Evolutionary conservation across 2,888 invertebrate species (phyloP).

Genomic region (Oligia fasciuncula): DNA sequence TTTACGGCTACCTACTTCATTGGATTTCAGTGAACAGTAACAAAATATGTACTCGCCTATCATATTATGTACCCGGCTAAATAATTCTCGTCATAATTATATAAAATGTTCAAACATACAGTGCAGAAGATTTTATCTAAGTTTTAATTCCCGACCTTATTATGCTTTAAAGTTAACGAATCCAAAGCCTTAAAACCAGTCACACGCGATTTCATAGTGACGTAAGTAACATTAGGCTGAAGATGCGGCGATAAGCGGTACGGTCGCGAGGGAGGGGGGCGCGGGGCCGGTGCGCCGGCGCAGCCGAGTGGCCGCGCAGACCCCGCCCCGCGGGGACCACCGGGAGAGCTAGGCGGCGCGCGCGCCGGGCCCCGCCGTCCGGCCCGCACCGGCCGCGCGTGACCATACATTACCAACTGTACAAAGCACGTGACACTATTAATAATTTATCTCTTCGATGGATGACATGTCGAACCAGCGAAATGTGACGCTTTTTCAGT

Average conservation of each 20-base stretch:
- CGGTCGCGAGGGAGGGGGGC: constrained; percentile 73
- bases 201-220: constrained; percentile 79
- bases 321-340: constrained; percentile 90
- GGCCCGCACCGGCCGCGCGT: constrained; percentile 60
- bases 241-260: constrained; percentile 87
- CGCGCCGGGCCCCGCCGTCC: constrained; percentile 71
- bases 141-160: constrained; percentile 66
- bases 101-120: constrained; percentile 8
- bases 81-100: background rate
- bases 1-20: background rate
- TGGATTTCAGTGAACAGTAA: background rate
- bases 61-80: background rate
- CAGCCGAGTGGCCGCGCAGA: constrained; percentile 87
- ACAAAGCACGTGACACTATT: constrained; percentile 81
- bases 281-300: constrained; percentile 78
- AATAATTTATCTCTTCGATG: constrained; percentile 72
- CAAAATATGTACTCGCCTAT: background rate
- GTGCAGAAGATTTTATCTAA: constrained; percentile 53
- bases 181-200: constrained; percentile 70
- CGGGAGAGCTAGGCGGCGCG: constrained; percentile 89
- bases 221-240: constrained; percentile 86
- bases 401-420: constrained; percentile 76
- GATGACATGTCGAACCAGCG: constrained; percentile 70
- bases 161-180: constrained; percentile 68
- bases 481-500: constrained; percentile 61